A percentile compares a stretch with the other conserved stretches of the same genome.
These are phyloP conservation scores for Cyprinodon diabolis DNA, from an alignment of 2,797 vertebrate genomes.

Conservation along the genomic window DNA sequence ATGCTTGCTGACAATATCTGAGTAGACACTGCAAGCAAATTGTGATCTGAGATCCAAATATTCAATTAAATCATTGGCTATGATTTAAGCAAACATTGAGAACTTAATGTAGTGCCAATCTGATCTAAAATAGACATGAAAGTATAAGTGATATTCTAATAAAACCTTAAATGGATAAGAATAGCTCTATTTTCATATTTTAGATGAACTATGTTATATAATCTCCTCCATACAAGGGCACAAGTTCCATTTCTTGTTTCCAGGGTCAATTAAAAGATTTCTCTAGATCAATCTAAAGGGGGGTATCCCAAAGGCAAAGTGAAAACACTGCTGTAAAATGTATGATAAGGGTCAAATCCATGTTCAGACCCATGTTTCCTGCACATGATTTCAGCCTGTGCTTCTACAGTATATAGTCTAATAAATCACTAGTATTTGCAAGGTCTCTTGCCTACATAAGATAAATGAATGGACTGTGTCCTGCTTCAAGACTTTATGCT, in stretches of 20 bases:
- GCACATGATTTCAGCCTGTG: background rate
- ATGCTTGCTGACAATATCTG: too few relatives aligned
- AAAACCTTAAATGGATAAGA: background rate
- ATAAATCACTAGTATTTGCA: slow-evolving; percentile 41
- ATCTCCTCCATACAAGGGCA: too few relatives aligned
- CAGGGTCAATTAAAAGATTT: too few relatives aligned
- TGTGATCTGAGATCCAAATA: background rate
- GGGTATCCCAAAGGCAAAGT: too few relatives aligned
- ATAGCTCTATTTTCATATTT: background rate
- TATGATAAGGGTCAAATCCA: too few relatives aligned
- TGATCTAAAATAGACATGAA: background rate
- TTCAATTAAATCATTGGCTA: background rate
- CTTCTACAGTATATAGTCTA: slow-evolving; percentile 14
- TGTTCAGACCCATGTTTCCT: too few relatives aligned
- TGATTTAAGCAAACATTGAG: background rate
- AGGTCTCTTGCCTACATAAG: slow-evolving; percentile 47
- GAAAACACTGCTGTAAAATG: too few relatives aligned
- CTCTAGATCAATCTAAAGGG: too few relatives aligned
- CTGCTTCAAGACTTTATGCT: slow-evolving; percentile 36
- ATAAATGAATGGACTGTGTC: slow-evolving; percentile 63
- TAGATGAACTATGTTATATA: background rate
- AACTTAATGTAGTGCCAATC: background rate
- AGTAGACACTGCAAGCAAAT: too few relatives aligned
- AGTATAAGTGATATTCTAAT: background rate
- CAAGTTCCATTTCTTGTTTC: too few relatives aligned